A percentile compares a stretch with the other conserved stretches of the same genome.
Evolutionary conservation across 1,140 invertebrate genomes (phyloP).

Genomic region (Sycophaga agraensis): DNA sequence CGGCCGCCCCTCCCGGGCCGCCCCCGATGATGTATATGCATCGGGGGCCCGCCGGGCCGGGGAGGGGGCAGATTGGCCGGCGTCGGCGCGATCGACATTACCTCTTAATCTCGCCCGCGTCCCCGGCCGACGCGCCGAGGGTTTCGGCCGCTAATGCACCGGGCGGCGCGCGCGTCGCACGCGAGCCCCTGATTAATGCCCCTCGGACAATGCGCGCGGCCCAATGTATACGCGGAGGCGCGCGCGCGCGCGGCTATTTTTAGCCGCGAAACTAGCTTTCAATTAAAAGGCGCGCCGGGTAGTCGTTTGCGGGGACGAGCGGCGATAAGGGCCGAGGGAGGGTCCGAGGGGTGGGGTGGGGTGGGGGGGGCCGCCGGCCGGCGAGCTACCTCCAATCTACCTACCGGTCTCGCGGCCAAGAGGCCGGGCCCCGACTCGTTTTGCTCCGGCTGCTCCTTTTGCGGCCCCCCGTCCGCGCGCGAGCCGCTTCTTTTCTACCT

Average conservation of each 20-base stretch:
- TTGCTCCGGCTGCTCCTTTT: neutral
- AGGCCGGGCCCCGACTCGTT: too few relatives aligned
- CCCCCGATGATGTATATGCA: too few relatives aligned
- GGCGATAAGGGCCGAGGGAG: slow-evolving; percentile 22
- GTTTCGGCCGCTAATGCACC: too few relatives aligned
- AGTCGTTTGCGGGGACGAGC: slow-evolving; percentile 24
- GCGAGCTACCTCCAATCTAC: slow-evolving; percentile 26
- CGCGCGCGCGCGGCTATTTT: slow-evolving; percentile 5
- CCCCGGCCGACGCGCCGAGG: too few relatives aligned
- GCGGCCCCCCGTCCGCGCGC: neutral
- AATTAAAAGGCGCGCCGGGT: slow-evolving; percentile 24
- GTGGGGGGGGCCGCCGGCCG: slow-evolving; percentile 18
- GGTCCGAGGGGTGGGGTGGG: slow-evolving; percentile 12
- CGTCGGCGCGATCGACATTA: too few relatives aligned
- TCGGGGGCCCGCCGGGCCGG: too few relatives aligned
- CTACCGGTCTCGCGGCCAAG: slow-evolving; percentile 28
- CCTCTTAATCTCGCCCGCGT: too few relatives aligned
- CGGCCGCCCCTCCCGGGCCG: too few relatives aligned
- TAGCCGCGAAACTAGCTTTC: slow-evolving; percentile 30
- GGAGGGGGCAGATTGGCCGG: too few relatives aligned
- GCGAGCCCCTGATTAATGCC: too few relatives aligned
- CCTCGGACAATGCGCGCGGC: too few relatives aligned
- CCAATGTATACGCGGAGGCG: neutral
- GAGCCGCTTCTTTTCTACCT: neutral
- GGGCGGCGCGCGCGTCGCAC: too few relatives aligned